Evolutionary conservation across 2,888 invertebrate species (phyloP).

Genomic region (Protonemura montana): DNA sequence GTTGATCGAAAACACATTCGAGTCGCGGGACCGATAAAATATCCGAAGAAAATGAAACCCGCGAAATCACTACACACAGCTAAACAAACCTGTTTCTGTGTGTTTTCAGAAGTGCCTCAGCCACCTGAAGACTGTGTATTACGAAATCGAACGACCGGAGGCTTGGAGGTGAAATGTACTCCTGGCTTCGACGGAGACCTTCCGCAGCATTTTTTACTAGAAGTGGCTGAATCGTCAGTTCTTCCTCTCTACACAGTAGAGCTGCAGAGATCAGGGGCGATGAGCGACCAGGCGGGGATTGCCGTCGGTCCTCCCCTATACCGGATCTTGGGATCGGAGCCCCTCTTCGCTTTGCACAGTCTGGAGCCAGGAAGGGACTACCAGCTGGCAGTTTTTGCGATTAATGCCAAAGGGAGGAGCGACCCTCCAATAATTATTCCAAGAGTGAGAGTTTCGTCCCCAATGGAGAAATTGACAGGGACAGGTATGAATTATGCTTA

Average conservation of each 20-base stretch:
- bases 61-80: background rate
- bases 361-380: slow-evolving; percentile 80
- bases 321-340: slow-evolving; percentile 54
- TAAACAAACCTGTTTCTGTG: background rate
- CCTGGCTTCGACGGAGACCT: slow-evolving; percentile 84
- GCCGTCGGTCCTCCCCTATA: slow-evolving; percentile 41
- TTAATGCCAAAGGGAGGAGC: slow-evolving; percentile 82
- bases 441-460: slow-evolving; percentile 62
- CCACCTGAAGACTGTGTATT: slow-evolving; percentile 78
- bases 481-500: slow-evolving; percentile 38
- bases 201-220: slow-evolving; percentile 81
- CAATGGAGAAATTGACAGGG: slow-evolving; percentile 53
- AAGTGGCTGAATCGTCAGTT: slow-evolving; percentile 63
- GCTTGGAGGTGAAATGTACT: slow-evolving; percentile 74
- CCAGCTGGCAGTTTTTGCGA: slow-evolving; percentile 80
- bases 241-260: slow-evolving; percentile 24
- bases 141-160: slow-evolving; percentile 69
- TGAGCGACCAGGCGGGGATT: slow-evolving; percentile 41
- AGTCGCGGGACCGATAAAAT: background rate
- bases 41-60: background rate
- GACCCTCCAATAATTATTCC: slow-evolving; percentile 76
- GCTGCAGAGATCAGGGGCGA: slow-evolving; percentile 3
- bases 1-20: background rate
- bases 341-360: slow-evolving; percentile 76
- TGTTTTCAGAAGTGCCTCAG: slow-evolving; percentile 74